Evolutionary conservation across 2,797 vertebrate genomes (phyloP).

Genomic region (Myotis myotis): DNA sequence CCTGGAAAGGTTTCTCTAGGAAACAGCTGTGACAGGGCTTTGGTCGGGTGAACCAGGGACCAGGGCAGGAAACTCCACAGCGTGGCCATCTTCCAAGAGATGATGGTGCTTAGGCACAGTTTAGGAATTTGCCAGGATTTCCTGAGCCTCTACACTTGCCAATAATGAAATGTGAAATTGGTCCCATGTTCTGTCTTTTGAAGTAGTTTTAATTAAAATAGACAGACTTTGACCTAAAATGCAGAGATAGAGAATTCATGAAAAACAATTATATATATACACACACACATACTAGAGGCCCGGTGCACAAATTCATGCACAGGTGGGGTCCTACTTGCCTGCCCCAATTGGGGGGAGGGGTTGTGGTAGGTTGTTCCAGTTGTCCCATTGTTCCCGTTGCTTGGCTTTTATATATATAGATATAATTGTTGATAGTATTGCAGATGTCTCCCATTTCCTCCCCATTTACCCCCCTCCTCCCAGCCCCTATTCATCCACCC

Average conservation of each 20-base stretch:
- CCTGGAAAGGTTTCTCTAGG: background rate
- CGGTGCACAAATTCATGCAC: too few relatives aligned
- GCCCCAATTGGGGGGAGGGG: too few relatives aligned
- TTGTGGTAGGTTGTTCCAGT: too few relatives aligned
- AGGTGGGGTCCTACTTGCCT: too few relatives aligned
- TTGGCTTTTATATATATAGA: too few relatives aligned
- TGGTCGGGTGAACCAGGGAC: background rate
- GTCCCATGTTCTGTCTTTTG: background rate
- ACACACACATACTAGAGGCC: too few relatives aligned
- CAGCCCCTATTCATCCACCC: too few relatives aligned
- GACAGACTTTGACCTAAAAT: background rate
- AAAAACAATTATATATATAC: background rate
- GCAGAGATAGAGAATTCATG: background rate
- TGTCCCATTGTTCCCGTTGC: too few relatives aligned
- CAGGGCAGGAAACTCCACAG: background rate
- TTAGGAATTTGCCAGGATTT: background rate
- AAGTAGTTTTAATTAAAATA: constrained; percentile 38
- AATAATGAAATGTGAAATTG: background rate
- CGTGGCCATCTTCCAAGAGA: background rate
- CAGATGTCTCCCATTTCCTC: too few relatives aligned
- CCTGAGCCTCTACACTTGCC: background rate
- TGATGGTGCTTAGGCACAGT: background rate
- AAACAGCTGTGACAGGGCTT: background rate
- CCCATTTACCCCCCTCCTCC: too few relatives aligned
- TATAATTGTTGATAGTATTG: too few relatives aligned